Evolutionary conservation across 2,888 invertebrate species (phyloP).

Genomic region (Heliconius hortense): DNA sequence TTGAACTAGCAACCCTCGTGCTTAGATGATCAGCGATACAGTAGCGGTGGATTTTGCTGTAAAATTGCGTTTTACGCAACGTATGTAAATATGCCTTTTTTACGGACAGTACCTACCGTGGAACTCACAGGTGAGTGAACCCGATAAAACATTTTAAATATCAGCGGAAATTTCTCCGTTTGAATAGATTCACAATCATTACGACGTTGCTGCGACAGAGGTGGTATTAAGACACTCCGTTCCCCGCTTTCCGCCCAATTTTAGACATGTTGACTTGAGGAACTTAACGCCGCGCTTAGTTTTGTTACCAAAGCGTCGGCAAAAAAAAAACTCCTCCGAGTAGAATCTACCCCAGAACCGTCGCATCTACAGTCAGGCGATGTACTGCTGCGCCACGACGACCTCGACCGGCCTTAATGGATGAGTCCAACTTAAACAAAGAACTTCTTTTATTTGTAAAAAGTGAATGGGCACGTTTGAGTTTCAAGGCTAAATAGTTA

Average conservation of each 20-base stretch:
- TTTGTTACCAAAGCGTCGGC: too few relatives aligned
- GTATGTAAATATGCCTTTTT: neutral
- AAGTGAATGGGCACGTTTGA: slow-evolving; percentile 14
- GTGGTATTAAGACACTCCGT: neutral
- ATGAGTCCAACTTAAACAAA: slow-evolving; percentile 6
- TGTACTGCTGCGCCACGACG: too few relatives aligned
- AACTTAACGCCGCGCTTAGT: too few relatives aligned
- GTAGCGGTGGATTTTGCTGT: neutral
- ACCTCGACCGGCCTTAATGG: neutral
- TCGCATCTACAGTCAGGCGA: too few relatives aligned
- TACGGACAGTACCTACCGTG: neutral
- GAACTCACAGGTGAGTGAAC: too few relatives aligned
- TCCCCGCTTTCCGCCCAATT: neutral
- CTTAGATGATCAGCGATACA: neutral
- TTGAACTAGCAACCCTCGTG: neutral
- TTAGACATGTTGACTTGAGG: neutral
- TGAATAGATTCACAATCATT: too few relatives aligned
- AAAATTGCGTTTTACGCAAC: neutral
- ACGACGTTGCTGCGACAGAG: too few relatives aligned
- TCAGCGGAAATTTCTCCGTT: too few relatives aligned
- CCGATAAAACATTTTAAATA: too few relatives aligned
- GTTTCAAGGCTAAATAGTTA: slow-evolving; percentile 17
- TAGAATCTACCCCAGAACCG: too few relatives aligned
- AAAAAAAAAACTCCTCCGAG: too few relatives aligned
- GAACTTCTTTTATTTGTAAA: slow-evolving; percentile 3